Evolutionary conservation across 2,797 vertebrate species (phyloP), one percentile per base, ranked within the genome.

Genomic region (Poecilia picta): DNA sequence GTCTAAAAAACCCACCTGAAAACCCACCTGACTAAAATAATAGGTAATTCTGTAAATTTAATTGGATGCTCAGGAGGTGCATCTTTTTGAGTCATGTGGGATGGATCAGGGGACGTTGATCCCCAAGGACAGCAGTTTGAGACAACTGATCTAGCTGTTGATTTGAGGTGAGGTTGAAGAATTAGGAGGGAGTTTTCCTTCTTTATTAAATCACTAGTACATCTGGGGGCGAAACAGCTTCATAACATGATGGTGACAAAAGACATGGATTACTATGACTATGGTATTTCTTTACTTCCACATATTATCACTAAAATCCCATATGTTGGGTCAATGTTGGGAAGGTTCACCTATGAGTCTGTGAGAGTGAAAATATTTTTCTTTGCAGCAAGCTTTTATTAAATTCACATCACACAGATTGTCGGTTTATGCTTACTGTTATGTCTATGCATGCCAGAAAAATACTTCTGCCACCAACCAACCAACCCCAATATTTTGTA

Each of bases 391-490:
- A 25, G 16, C 25, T 43, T 74, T 74, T 59, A 74, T 43, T 11
- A 57, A 28, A 5, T 74, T 57, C n/a, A 28, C 43, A 10, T 25
- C 7, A 55, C 23, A 41, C 66, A 43, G 2, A 0, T n/a, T 70
- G 23, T 70, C 12, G 2, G 12, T 70, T 70, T 43, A 11, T 43
- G 20, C 23, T 5, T 5, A 2, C 23, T 11, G 23, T 68, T 43
- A 41, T 39, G 36, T 68, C 18, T 23, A 23, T 41, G 4, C 8
- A 68, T 41, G 23, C 5, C 36, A 23, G 18, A 39, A 20, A 78
- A 75, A 79, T 82, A 51, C 45, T 81, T 88, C 75, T 80, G 75
- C 64, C 70, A 71, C 76, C 6, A 53, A 78, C 77, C 87, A 88
- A 88, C 81, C 86, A 12, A 45, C 7, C 20, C 3, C 39, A 41